A percentile compares a stretch with the other conserved stretches of the same genome.
phyloP scores from a whole-genome alignment of 2,888 invertebrate genomes.

The Lithophane leautieri region DNA sequence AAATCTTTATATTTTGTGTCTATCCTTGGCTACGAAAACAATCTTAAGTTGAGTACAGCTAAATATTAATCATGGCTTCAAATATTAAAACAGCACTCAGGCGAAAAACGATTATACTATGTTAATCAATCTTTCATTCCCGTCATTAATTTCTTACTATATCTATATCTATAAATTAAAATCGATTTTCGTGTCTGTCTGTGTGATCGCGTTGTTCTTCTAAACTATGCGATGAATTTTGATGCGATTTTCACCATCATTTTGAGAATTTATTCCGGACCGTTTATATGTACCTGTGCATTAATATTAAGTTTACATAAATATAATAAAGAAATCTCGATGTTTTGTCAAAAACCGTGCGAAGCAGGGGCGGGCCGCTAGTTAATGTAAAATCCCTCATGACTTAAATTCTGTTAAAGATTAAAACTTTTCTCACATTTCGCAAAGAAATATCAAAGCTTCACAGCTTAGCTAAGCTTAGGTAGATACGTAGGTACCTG shows the following conservation, averaged over 20 bases:
- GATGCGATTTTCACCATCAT: too few species aligned
- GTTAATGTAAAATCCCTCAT: too few species aligned
- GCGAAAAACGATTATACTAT: constrained; percentile 11
- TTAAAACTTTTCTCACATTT: neutral
- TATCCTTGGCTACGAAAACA: constrained; percentile 17
- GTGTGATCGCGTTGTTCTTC: too few species aligned
- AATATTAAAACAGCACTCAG: constrained; percentile 27
- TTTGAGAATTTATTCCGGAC: too few species aligned
- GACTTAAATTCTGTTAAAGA: neutral
- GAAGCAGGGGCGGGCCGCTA: too few species aligned
- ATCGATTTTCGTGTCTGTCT: too few species aligned
- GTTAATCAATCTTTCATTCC: constrained; percentile 12
- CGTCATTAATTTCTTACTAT: neutral
- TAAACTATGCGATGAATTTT: too few species aligned
- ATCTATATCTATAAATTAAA: too few species aligned
- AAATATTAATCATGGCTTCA: constrained; percentile 27
- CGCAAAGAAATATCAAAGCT: neutral
- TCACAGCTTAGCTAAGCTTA: neutral
- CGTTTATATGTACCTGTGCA: too few species aligned
- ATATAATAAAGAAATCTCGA: too few species aligned
- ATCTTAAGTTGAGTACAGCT: constrained; percentile 10
- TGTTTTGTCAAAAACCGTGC: too few species aligned
- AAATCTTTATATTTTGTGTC: constrained; percentile 6
- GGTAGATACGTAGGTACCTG: neutral
- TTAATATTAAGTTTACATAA: too few species aligned